Percentiles rank a stretch among this genome's conserved stretches.
These are phyloP conservation scores for Phenganax subtilis DNA, from an alignment of 92 coral and sea anemone species.

Conservation along the genomic window DNA sequence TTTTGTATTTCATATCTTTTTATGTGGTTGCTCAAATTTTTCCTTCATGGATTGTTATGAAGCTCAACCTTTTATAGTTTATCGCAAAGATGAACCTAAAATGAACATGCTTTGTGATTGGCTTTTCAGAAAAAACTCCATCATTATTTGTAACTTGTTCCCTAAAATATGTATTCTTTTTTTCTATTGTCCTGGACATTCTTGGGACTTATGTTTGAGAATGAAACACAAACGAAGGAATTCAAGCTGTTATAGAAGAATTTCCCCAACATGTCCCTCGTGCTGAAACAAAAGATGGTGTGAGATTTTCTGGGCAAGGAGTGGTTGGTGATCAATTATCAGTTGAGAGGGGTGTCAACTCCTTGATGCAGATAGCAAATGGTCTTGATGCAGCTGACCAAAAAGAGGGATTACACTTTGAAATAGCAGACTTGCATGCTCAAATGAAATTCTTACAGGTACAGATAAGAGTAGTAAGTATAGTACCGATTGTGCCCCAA, in stretches of 20 bases:
- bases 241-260: conserved; percentile 43
- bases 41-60: no score
- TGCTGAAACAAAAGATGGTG: no score
- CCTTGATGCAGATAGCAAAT: conserved; percentile 47
- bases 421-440: conserved; percentile 54
- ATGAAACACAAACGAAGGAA: conserved; percentile 61
- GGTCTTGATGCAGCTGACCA: conserved; percentile 43
- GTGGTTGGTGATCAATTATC: conserved; percentile 19
- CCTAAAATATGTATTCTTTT: no score
- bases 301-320: neutral
- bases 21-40: no score
- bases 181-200: neutral
- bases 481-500: no score
- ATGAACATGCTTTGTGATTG: no score
- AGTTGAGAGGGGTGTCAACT: conserved; percentile 40
- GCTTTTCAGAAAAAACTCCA: no score
- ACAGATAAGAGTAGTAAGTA: no score
- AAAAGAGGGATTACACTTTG: conserved; percentile 48
- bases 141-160: no score
- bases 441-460: conserved; percentile 29
- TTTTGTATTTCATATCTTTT: no score
- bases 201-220: conserved; percentile 59
- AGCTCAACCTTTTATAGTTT: no score
- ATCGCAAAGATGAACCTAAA: no score
- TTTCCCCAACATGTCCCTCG: conserved; percentile 50